Conservation (phyloP, 2,888 invertebrate species). For the Folsomia manolachei region DNA sequence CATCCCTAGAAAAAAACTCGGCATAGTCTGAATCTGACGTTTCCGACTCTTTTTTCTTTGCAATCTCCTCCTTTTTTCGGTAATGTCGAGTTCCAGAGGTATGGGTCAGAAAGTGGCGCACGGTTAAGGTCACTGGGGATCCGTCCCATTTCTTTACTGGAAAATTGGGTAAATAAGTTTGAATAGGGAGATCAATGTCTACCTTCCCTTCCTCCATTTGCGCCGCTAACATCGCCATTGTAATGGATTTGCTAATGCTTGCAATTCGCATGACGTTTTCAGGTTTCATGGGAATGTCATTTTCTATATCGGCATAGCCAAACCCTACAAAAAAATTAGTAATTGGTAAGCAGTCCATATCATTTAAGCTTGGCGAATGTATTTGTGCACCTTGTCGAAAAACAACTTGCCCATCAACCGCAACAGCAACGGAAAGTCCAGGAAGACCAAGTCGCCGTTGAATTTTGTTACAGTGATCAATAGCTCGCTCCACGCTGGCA, state of each 20-base stretch:
- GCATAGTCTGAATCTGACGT: slow-evolving; percentile 48
- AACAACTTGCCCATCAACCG: slow-evolving; percentile 56
- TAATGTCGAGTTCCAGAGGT: slow-evolving; percentile 61
- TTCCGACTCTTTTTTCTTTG: slow-evolving; percentile 24
- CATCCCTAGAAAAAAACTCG: slow-evolving; percentile 57
- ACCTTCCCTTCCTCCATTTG: slow-evolving; percentile 58
- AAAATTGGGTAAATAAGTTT: slow-evolving; percentile 58
- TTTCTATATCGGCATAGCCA: slow-evolving; percentile 61
- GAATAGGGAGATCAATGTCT: slow-evolving; percentile 59
- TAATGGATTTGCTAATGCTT: slow-evolving; percentile 60
- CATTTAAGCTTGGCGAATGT: no score
- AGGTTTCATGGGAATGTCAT: slow-evolving; percentile 55
- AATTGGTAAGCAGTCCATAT: no score
- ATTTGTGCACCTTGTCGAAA: slow-evolving; percentile 56
- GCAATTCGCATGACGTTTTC: slow-evolving; percentile 61
- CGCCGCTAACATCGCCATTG: slow-evolving; percentile 58
- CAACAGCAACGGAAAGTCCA: slow-evolving; percentile 56
- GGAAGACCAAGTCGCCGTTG: slow-evolving; percentile 52
- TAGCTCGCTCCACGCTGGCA: background rate
- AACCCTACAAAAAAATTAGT: no score
- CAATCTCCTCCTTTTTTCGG: slow-evolving; percentile 50
- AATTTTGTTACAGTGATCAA: background rate
- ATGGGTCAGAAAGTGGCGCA: slow-evolving; percentile 59
- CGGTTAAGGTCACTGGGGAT: slow-evolving; percentile 56
- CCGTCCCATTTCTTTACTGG: slow-evolving; percentile 58